These are phyloP conservation scores for Sphaerophoria taeniata DNA, from an alignment of 2,888 invertebrate genomes.

Conservation along the genomic window DNA sequence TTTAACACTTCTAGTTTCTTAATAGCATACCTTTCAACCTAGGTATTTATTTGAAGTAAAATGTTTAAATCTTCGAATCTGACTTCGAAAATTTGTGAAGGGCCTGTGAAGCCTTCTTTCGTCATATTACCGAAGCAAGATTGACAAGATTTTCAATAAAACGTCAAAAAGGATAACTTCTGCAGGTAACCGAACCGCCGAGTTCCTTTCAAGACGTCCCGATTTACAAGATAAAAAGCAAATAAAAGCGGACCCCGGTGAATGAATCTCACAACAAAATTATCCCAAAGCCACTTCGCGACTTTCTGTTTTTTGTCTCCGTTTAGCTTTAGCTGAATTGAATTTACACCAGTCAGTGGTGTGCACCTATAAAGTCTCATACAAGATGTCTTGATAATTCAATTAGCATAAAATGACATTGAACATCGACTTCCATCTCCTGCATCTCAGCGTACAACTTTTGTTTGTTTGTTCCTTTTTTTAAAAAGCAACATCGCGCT, in stretches of 20 bases:
- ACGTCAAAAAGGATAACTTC: conserved; percentile 26
- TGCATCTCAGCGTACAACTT: conserved; percentile 34
- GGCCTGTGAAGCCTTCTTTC: neutral
- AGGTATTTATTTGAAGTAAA: too few species aligned
- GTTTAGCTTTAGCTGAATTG: conserved; percentile 29
- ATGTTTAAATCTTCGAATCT: too few species aligned
- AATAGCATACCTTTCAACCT: too few species aligned
- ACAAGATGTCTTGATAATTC: conserved; percentile 77
- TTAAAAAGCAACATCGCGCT: neutral
- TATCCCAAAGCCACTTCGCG: neutral
- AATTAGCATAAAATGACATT: conserved; percentile 79
- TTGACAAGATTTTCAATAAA: conserved; percentile 35
- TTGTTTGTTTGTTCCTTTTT: conserved; percentile 13
- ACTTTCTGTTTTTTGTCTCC: neutral
- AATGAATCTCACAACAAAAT: conserved; percentile 44
- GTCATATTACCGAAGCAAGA: neutral
- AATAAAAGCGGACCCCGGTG: conserved; percentile 21
- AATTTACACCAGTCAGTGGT: conserved; percentile 27
- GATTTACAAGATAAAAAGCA: conserved; percentile 48
- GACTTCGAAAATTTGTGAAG: too few species aligned
- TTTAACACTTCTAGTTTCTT: too few species aligned
- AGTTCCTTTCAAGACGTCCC: conserved; percentile 60
- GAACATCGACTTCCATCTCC: conserved; percentile 69
- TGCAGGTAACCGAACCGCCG: conserved; percentile 29
- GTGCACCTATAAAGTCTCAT: conserved; percentile 35